phyloP scores from a whole-genome alignment of 2,113 vertebrate species.

The Ctenodactylus gundi region DNA sequence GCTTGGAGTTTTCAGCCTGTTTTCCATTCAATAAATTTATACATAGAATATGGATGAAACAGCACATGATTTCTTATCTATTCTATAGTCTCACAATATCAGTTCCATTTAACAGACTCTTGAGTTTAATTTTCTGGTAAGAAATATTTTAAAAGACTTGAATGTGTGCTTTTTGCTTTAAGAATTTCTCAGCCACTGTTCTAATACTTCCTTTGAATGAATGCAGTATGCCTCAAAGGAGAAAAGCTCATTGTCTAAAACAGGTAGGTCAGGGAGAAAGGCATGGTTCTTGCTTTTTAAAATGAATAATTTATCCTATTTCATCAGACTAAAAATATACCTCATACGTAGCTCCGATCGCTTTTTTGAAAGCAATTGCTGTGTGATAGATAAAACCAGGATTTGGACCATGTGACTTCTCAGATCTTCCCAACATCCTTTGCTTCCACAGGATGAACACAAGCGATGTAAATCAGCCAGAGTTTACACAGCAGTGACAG shows the following conservation, averaged over 20 bases:
- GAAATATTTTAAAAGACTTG: constrained; percentile 53
- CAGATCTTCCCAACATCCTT: not conserved
- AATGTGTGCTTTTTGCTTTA: constrained; percentile 34
- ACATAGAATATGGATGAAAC: not conserved
- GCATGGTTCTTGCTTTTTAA: not conserved
- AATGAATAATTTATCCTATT: constrained; percentile 5
- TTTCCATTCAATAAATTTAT: constrained; percentile 24
- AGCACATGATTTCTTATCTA: constrained; percentile 35
- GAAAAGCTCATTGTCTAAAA: constrained; percentile 34
- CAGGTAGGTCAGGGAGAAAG: constrained; percentile 20
- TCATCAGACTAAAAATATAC: constrained; percentile 22
- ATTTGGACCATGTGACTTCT: not conserved
- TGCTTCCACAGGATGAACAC: not conserved
- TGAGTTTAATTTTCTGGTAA: constrained; percentile 51
- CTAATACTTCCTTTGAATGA: constrained; percentile 49
- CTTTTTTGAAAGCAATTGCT: not conserved
- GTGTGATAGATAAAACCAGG: not conserved
- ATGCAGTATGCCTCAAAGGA: constrained; percentile 21
- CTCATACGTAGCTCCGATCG: not conserved
- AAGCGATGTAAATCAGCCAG: not conserved
- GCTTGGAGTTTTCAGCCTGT: constrained; percentile 57
- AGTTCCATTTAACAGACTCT: constrained; percentile 42
- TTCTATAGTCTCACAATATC: constrained; percentile 47
- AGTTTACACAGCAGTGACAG: not conserved
- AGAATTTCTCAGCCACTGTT: constrained; percentile 59